A percentile compares a stretch with the other conserved stretches of the same genome.
Conservation (phyloP, 2,888 invertebrate genomes). For the Drosophila neutralis region DNA sequence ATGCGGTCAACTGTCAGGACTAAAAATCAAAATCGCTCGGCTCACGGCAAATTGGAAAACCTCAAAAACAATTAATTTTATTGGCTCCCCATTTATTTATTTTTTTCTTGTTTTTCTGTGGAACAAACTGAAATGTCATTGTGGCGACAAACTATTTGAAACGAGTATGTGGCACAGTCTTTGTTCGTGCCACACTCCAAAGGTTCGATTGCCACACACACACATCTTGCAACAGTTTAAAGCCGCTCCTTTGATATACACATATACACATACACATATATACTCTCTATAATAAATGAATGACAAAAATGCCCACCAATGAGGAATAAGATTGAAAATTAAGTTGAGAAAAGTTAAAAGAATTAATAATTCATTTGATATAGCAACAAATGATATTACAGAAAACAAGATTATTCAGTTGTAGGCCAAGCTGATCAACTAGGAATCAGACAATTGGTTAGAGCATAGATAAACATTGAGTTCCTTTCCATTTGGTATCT, state of each 20-base stretch:
- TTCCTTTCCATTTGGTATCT: slow-evolving; percentile 17
- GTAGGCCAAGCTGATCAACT: too few species aligned
- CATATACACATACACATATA: background rate
- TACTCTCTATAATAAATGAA: too few species aligned
- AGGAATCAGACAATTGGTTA: slow-evolving; percentile 17
- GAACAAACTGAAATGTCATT: slow-evolving; percentile 68
- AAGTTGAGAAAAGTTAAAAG: too few species aligned
- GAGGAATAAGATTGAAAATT: too few species aligned
- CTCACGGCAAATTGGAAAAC: slow-evolving; percentile 51
- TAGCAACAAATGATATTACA: background rate
- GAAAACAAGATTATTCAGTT: background rate
- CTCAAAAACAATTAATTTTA: slow-evolving; percentile 78
- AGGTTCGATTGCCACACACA: slow-evolving; percentile 11
- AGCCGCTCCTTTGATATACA: background rate
- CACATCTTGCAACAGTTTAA: background rate
- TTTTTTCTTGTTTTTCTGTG: slow-evolving; percentile 23
- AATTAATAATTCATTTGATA: background rate
- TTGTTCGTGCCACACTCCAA: slow-evolving; percentile 2
- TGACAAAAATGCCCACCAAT: too few species aligned
- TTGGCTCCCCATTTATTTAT: slow-evolving; percentile 47
- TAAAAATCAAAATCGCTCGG: slow-evolving; percentile 50
- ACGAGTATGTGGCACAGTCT: background rate
- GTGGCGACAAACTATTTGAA: slow-evolving; percentile 63
- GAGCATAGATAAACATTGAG: slow-evolving; percentile 37
- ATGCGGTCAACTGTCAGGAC: slow-evolving; percentile 38